These are phyloP conservation scores for Ceratoteleas bidentatus DNA, from an alignment of 1,140 invertebrate species.

Conservation along the genomic window DNA sequence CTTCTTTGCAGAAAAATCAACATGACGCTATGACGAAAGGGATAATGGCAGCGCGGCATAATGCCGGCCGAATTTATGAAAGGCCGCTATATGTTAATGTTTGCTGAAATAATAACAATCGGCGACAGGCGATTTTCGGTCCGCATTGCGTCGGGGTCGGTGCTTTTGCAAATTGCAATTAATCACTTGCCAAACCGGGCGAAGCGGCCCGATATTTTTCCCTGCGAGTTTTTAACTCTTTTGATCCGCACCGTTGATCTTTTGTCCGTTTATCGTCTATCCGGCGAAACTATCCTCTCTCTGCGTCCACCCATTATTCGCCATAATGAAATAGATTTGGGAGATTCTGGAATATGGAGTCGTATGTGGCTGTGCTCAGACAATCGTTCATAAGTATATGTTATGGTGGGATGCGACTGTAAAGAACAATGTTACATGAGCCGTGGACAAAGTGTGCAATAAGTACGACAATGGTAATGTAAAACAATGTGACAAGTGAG, in stretches of 20 bases:
- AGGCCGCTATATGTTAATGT: constrained; percentile 19
- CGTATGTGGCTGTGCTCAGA: too few relatives aligned
- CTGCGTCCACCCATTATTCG: constrained; percentile 1
- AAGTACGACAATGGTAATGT: constrained; percentile 21
- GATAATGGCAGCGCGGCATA: constrained; percentile 28
- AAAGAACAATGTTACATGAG: constrained; percentile 13
- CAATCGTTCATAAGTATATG: not conserved
- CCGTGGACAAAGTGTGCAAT: constrained; percentile 13
- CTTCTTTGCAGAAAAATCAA: constrained; percentile 53
- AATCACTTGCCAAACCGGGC: not conserved
- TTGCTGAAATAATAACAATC: constrained; percentile 14
- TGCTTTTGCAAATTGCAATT: constrained; percentile 3
- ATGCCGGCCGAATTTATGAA: constrained; percentile 27
- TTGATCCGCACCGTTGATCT: not conserved
- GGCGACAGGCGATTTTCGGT: constrained; percentile 8
- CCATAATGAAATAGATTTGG: constrained; percentile 13
- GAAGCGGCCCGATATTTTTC: not conserved
- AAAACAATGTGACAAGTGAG: constrained; percentile 16
- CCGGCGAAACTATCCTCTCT: not conserved
- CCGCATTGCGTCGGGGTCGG: not conserved
- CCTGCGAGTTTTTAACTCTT: not conserved
- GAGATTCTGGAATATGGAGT: too few relatives aligned
- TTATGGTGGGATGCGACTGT: not conserved
- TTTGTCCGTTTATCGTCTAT: not conserved
- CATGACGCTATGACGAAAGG: constrained; percentile 43